phyloP scores from a whole-genome alignment of 2,113 vertebrate genomes.

The Pteronura brasiliensis region DNA sequence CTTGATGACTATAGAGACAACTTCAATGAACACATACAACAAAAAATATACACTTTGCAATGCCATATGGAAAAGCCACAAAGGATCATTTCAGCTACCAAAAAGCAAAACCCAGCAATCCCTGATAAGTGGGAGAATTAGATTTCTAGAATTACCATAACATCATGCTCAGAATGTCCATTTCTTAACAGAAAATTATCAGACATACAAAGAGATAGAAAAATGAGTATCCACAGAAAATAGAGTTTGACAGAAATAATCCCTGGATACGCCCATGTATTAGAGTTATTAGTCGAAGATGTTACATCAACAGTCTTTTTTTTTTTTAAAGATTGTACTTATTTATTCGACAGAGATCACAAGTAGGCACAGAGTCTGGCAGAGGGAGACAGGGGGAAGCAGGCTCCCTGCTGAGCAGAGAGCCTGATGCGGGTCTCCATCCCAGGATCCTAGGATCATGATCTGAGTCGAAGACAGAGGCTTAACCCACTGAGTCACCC shows the following conservation, averaged over 20 bases:
- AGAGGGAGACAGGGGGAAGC: no score
- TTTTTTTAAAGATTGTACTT: no score
- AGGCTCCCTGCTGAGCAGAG: no score
- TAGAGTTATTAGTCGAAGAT: not conserved
- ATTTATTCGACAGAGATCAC: no score
- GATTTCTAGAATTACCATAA: not conserved
- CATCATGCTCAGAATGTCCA: not conserved
- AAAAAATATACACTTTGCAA: not conserved
- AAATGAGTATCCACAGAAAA: not conserved
- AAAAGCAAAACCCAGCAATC: not conserved
- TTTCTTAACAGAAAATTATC: not conserved
- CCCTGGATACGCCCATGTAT: not conserved
- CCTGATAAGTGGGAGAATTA: not conserved
- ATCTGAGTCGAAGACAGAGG: no score
- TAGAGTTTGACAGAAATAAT: not conserved
- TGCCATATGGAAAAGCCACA: not conserved
- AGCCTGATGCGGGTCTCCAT: no score
- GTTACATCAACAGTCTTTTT: not conserved
- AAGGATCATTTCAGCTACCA: not conserved
- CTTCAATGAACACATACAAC: not conserved
- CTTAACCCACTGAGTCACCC: no score
- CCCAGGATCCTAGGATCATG: no score
- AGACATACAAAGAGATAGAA: not conserved
- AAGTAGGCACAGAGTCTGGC: no score
- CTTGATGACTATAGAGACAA: not conserved